Conservation (phyloP, 1,140 invertebrate species). For the Trichoplusia ni region DNA sequence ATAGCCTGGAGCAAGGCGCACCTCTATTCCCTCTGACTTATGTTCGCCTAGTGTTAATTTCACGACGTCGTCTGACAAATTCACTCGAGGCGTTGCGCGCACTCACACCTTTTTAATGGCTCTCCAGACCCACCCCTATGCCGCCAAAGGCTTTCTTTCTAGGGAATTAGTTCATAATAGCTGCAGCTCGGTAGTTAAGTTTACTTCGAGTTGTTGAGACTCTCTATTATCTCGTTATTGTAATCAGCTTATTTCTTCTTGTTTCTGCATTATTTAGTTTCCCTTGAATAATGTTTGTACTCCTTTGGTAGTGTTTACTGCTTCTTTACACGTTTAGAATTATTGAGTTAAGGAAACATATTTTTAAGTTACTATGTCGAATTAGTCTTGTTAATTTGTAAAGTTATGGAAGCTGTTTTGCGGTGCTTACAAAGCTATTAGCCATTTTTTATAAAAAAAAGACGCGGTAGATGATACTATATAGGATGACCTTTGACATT, state of each 20-base stretch:
- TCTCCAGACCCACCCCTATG: conserved; percentile 27
- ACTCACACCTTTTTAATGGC: conserved; percentile 49
- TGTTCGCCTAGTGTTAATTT: conserved; percentile 72
- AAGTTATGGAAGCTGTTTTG: too few species aligned
- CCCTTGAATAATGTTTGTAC: too few species aligned
- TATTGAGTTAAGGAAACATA: too few species aligned
- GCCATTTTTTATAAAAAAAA: too few species aligned
- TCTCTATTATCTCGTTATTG: conserved; percentile 46
- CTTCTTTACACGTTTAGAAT: too few species aligned
- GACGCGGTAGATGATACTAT: too few species aligned
- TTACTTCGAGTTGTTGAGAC: conserved; percentile 39
- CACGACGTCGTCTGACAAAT: conserved; percentile 61
- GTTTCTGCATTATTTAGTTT: neutral
- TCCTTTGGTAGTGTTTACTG: too few species aligned
- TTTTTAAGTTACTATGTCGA: too few species aligned
- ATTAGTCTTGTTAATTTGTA: too few species aligned
- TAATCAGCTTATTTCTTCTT: conserved; percentile 15
- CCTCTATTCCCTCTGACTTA: conserved; percentile 57
- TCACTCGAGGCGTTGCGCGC: conserved; percentile 43
- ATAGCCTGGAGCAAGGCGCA: conserved; percentile 44
- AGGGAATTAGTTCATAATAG: conserved; percentile 40
- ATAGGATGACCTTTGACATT: too few species aligned
- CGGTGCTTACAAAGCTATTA: too few species aligned
- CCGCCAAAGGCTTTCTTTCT: conserved; percentile 37
- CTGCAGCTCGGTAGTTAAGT: conserved; percentile 41